A percentile compares a stretch with the other conserved stretches of the same genome.
phyloP scores from a whole-genome alignment of 1,140 invertebrate species.

The Vanessa atalanta region DNA sequence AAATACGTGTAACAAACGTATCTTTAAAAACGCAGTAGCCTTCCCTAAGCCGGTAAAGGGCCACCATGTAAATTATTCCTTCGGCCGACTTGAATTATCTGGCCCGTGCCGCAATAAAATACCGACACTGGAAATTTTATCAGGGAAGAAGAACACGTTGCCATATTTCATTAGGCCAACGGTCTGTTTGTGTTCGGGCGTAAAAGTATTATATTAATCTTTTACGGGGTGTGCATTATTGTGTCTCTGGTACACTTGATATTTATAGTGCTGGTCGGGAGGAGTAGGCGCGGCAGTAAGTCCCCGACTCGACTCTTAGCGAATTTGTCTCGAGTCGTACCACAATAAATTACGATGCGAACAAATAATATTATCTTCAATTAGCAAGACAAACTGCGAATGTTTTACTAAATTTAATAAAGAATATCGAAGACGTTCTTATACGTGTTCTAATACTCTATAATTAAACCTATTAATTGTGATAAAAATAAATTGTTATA shows the following conservation, averaged over 20 bases:
- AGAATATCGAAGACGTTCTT: too few relatives aligned
- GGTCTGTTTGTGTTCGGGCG: constrained; percentile 56
- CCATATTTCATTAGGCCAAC: constrained; percentile 73
- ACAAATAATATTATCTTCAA: constrained; percentile 44
- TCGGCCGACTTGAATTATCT: constrained; percentile 64
- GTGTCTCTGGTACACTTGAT: constrained; percentile 56
- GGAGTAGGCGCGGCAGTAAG: constrained; percentile 49
- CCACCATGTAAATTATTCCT: constrained; percentile 73
- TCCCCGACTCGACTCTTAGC: constrained; percentile 44
- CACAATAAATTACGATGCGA: constrained; percentile 45
- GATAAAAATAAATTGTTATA: neutral
- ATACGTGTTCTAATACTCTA: too few relatives aligned
- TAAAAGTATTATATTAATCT: constrained; percentile 75
- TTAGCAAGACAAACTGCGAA: constrained; percentile 44
- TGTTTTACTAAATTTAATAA: neutral
- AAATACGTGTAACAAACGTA: neutral
- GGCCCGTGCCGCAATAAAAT: constrained; percentile 66
- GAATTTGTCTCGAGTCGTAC: constrained; percentile 43
- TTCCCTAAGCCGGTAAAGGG: constrained; percentile 57
- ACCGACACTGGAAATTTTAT: constrained; percentile 68
- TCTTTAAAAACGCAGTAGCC: constrained; percentile 54
- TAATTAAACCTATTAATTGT: too few relatives aligned
- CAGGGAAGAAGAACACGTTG: constrained; percentile 63
- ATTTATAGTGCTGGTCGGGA: constrained; percentile 53
- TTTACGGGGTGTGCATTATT: constrained; percentile 54